phyloP scores from a whole-genome alignment of 2,888 invertebrate genomes.

The Conomelus anceps region DNA sequence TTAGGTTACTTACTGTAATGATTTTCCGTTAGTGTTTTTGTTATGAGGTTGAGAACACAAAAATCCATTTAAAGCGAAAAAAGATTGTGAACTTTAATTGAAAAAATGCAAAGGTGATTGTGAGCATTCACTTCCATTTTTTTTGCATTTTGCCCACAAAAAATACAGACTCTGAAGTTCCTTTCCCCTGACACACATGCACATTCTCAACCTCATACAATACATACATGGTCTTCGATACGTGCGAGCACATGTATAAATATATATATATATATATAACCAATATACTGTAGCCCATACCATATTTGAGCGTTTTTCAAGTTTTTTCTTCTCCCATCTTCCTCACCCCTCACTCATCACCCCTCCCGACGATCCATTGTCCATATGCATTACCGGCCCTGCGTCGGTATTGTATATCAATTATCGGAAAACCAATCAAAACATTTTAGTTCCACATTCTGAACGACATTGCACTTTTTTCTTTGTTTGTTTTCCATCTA shows the following conservation, averaged over 20 bases:
- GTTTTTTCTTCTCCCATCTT: too few relatives aligned
- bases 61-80: background rate
- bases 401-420: background rate
- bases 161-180: background rate
- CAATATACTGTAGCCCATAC: background rate
- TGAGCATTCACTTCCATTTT: background rate
- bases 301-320: too few relatives aligned
- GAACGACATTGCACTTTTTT: background rate
- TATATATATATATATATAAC: background rate
- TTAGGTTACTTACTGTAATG: too few relatives aligned
- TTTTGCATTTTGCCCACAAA: background rate
- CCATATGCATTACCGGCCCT: background rate
- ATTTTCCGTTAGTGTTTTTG: background rate
- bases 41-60: background rate
- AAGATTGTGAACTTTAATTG: background rate
- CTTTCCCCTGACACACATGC: too few relatives aligned
- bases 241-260: background rate
- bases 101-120: background rate
- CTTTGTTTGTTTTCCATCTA: background rate
- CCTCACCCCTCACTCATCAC: background rate
- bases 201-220: too few relatives aligned
- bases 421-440: background rate
- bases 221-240: too few relatives aligned
- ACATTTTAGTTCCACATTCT: background rate
- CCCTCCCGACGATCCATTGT: background rate